Evolutionary conservation across 2,797 vertebrate genomes (phyloP).

Genomic region (Chaetophractus vellerosus): DNA sequence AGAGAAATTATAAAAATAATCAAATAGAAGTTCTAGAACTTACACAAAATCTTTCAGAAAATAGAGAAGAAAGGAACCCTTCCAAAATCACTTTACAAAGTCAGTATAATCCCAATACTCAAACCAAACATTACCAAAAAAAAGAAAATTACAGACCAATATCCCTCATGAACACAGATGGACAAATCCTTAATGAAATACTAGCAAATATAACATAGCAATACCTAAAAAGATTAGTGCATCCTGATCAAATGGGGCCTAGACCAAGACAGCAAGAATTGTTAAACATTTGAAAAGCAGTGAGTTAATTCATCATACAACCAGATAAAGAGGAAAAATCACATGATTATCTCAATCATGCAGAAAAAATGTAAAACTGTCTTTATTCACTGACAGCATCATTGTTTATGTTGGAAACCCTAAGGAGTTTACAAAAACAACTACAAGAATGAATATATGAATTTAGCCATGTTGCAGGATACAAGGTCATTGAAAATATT

Average conservation of each 20-base stretch:
- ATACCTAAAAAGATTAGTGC: conserved; percentile 68
- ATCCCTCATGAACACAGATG: conserved; percentile 40
- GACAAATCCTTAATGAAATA: conserved; percentile 53
- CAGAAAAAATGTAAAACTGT: background rate
- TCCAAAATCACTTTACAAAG: background rate
- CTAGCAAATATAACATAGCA: conserved; percentile 7
- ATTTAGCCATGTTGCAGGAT: background rate
- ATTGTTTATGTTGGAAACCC: background rate
- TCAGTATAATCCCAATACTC: background rate
- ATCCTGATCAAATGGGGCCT: background rate
- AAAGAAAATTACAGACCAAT: background rate
- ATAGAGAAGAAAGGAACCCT: background rate
- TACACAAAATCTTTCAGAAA: background rate
- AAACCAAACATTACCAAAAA: conserved; percentile 40
- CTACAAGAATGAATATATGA: background rate
- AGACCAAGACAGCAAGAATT: conserved; percentile 45
- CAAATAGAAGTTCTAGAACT: background rate
- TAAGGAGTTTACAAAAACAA: background rate
- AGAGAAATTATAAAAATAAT: background rate
- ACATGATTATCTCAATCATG: background rate
- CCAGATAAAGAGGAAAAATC: background rate
- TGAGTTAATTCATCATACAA: background rate
- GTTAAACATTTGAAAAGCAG: conserved; percentile 32
- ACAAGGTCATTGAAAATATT: background rate
- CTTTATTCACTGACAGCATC: background rate